Base-by-base conservation (phyloP, 1,140 invertebrate genomes). In the Leptinotarsa lineolata region DNA sequence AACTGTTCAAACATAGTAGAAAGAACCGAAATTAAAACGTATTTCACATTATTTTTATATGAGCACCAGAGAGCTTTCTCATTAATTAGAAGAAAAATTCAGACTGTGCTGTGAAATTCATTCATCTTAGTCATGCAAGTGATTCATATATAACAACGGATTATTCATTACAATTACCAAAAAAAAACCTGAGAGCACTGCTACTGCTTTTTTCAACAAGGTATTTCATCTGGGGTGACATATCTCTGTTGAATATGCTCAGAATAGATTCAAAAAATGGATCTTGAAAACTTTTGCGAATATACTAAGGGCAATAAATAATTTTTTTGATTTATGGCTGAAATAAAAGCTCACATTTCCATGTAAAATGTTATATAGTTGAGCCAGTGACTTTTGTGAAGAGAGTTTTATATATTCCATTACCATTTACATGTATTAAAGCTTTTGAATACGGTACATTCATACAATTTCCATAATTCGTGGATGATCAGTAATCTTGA, bases 201-300 rank as follows among this genome's bases (percentile, higher is more conserved):
- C 48, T 16, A 16, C 48, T 18, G 48, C 15, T 54, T 18, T 54
- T 54, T 18, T 13, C 15, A 54, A 15, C 48, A 18, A 54, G 16
- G 15, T n/a, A 18, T 18, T 54, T 18, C 48, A 54, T 15, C 48
- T 54, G n/a, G 48, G n/a, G 15, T 54, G 48, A 54, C 48, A 54
- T 13, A 54, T 54, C n/a, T 54, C 48, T 54, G 48, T 54, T 54
- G 4, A 54, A 54, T 54, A 54, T n/a, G 48, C 48, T 18, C n/a
- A 18, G n/a, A 54, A 54, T 15, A 13, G 48, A n/a, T 54, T 54
- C n/a, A 54, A 54, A 54, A 54, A 54, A 54, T 54, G 48, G 48
- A 54, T 54, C 48, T 54, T 54, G 48, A 54, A 54, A 54, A 54
- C 48, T 54, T 54, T 54, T 15, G 48, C 48, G 48, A 54, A 54